Evolutionary conservation across 2,797 vertebrate species (phyloP).

Genomic region (Malacoctenus gilli): DNA sequence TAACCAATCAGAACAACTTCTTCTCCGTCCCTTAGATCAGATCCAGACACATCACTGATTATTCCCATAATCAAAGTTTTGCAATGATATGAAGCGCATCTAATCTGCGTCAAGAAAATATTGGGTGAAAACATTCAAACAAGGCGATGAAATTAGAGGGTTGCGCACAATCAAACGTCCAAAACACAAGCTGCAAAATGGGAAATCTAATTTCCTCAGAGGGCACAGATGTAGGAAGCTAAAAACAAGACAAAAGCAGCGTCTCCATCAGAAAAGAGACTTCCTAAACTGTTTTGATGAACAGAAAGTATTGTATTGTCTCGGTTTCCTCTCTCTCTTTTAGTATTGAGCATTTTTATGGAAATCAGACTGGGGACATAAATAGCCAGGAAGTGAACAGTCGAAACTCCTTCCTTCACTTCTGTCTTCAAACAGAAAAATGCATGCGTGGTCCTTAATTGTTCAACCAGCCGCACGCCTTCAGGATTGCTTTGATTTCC

Average conservation of each 20-base stretch:
- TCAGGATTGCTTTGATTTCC: conserved; percentile 34
- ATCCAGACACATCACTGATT: conserved; percentile 31
- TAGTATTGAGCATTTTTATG: background rate
- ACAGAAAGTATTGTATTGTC: background rate
- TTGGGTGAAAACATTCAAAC: conserved; percentile 20
- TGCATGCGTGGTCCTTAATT: conserved; percentile 18
- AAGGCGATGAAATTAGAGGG: conserved; percentile 25
- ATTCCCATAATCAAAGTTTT: conserved; percentile 34
- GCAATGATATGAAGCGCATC: conserved; percentile 8
- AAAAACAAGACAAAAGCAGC: background rate
- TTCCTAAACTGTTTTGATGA: background rate
- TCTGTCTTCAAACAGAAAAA: conserved; percentile 24
- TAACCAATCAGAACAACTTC: conserved; percentile 32
- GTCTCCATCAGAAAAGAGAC: background rate
- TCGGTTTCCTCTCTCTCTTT: background rate
- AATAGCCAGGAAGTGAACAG: conserved; percentile 1
- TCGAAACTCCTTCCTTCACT: conserved; percentile 1
- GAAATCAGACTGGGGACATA: background rate
- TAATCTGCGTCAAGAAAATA: conserved; percentile 1
- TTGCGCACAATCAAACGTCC: conserved; percentile 26
- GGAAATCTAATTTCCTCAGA: background rate
- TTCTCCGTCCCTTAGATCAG: conserved; percentile 8
- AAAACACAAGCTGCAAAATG: conserved; percentile 21
- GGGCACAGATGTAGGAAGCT: conserved; percentile 3
- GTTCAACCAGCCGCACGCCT: conserved; percentile 7